Conservation (phyloP, 92 coral and sea anemone species). For the Paragorgia papillata region DNA sequence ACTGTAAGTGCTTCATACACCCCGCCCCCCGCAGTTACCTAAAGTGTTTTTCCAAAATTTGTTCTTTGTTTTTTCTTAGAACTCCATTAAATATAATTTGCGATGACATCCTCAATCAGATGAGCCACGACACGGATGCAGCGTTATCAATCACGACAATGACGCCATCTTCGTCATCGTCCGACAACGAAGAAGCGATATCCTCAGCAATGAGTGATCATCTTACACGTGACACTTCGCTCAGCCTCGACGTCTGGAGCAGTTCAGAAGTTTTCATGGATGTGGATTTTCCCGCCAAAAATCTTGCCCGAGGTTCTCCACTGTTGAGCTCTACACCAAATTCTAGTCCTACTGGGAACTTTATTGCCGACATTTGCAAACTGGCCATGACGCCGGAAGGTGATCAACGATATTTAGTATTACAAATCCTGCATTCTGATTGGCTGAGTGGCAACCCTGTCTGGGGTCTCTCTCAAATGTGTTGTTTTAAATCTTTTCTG, state of each 20-base stretch:
- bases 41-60: no score
- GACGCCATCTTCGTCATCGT: slow-evolving; percentile 30
- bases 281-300: slow-evolving; percentile 9
- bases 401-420: no score
- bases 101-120: slow-evolving; percentile 16
- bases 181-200: slow-evolving; percentile 17
- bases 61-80: neutral
- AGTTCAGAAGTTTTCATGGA: slow-evolving; percentile 6
- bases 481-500: no score
- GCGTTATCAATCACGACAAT: slow-evolving; percentile 24
- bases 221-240: neutral
- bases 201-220: neutral
- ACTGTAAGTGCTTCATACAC: no score
- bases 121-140: slow-evolving; percentile 7
- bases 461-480: no score
- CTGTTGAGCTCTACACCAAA: slow-evolving; percentile 14
- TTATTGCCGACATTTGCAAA: neutral
- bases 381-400: slow-evolving; percentile 30
- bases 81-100: slow-evolving; percentile 23
- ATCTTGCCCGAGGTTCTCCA: neutral
- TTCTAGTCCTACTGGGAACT: neutral
- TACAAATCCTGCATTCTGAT: no score
- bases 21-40: no score
- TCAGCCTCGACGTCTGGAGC: neutral
- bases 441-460: no score